These are phyloP conservation scores for Pyrrhia umbra DNA, from an alignment of 2,888 invertebrate species.

Conservation along the genomic window DNA sequence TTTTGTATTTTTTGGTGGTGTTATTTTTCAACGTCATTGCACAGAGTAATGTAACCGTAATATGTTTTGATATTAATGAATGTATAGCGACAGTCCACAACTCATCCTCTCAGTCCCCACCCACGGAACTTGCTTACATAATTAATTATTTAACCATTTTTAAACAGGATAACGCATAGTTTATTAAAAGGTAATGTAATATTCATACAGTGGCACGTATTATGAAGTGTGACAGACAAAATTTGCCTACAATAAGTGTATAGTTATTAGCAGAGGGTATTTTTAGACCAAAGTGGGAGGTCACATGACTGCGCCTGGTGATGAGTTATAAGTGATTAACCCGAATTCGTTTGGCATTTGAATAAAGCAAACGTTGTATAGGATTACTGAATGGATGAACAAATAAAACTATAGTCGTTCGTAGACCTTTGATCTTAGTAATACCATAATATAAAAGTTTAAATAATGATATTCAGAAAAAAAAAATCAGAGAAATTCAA, in stretches of 20 bases:
- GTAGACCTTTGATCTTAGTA: too few relatives aligned
- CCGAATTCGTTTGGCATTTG: constrained; percentile 64
- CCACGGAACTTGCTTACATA: constrained; percentile 65
- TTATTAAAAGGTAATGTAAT: constrained; percentile 64
- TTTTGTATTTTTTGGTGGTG: neutral
- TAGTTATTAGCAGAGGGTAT: constrained; percentile 67
- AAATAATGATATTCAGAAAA: too few relatives aligned
- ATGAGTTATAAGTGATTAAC: constrained; percentile 73
- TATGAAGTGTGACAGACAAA: constrained; percentile 59
- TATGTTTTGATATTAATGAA: constrained; percentile 45
- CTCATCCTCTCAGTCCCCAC: constrained; percentile 47
- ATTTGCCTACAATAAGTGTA: constrained; percentile 67
- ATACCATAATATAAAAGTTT: neutral
- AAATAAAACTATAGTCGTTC: too few relatives aligned
- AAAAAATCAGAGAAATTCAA: too few relatives aligned
- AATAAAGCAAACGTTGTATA: constrained; percentile 32
- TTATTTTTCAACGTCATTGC: constrained; percentile 13
- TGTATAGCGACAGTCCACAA: constrained; percentile 46
- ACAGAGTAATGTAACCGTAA: constrained; percentile 1
- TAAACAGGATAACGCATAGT: constrained; percentile 67
- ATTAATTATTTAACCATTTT: constrained; percentile 68
- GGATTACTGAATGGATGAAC: constrained; percentile 8
- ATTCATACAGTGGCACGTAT: constrained; percentile 61
- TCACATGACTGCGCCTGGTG: constrained; percentile 49
- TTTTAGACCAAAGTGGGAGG: constrained; percentile 73